Evolutionary conservation across 2,888 invertebrate species (phyloP).

Genomic region (Uropetala carovei): DNA sequence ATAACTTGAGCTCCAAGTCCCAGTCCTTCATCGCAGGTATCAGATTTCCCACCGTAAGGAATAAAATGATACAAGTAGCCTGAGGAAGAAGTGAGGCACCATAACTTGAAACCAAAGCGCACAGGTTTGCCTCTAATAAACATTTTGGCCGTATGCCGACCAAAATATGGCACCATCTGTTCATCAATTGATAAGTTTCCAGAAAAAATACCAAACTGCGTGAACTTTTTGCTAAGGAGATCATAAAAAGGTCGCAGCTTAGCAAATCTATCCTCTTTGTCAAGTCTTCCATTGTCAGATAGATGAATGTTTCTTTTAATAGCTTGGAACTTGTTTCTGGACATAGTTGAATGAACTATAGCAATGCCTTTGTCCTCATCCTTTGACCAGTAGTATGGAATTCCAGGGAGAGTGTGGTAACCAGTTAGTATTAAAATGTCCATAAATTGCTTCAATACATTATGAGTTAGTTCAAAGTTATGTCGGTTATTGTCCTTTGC

Average conservation of each 20-base stretch:
- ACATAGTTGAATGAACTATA: too few relatives aligned
- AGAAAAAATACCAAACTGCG: conserved; percentile 68
- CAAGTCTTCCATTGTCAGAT: conserved; percentile 70
- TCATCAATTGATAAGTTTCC: neutral
- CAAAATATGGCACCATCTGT: conserved; percentile 21
- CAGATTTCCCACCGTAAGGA: neutral
- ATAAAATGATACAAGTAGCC: neutral
- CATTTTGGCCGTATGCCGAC: neutral
- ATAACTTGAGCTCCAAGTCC: neutral
- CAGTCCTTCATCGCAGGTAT: neutral
- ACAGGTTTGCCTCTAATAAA: conserved; percentile 32
- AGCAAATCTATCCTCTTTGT: conserved; percentile 69
- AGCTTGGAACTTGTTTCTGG: too few relatives aligned
- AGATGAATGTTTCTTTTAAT: conserved; percentile 71
- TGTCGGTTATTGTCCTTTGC: too few relatives aligned
- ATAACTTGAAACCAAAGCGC: conserved; percentile 6
- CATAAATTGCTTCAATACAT: too few relatives aligned
- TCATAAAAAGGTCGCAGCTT: conserved; percentile 71
- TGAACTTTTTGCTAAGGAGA: conserved; percentile 70
- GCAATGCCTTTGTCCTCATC: too few relatives aligned
- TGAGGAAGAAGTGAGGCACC: neutral
- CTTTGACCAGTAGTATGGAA: too few relatives aligned
- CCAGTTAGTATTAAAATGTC: too few relatives aligned
- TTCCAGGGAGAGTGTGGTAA: too few relatives aligned
- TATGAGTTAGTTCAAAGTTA: too few relatives aligned